Conservation (phyloP, 2,888 invertebrate genomes). For the Volucella inflata region DNA sequence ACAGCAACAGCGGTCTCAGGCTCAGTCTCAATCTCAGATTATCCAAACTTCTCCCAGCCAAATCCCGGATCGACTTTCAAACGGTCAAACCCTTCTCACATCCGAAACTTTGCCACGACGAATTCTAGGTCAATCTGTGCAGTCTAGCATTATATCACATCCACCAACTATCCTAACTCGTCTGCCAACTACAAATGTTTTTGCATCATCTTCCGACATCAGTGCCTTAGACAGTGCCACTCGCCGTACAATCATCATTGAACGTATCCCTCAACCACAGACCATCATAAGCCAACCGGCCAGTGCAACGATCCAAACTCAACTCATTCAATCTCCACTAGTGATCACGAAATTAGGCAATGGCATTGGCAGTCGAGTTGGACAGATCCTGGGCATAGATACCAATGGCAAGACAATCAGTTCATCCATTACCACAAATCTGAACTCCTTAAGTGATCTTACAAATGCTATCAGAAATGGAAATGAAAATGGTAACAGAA, state of each 20-base stretch:
- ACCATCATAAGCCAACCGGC: slow-evolving; percentile 81
- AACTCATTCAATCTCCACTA: slow-evolving; percentile 81
- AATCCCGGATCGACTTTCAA: slow-evolving; percentile 79
- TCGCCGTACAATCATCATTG: slow-evolving; percentile 75
- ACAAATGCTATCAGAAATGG: slow-evolving; percentile 27
- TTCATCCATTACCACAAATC: slow-evolving; percentile 50
- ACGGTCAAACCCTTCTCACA: slow-evolving; percentile 79
- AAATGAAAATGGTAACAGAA: slow-evolving; percentile 69
- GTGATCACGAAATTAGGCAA: slow-evolving; percentile 75
- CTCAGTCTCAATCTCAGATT: slow-evolving; percentile 67
- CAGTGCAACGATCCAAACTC: slow-evolving; percentile 81
- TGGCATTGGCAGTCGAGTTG: slow-evolving; percentile 56
- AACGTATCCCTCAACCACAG: slow-evolving; percentile 78
- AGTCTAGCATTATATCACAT: slow-evolving; percentile 81
- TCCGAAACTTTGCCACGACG: slow-evolving; percentile 79
- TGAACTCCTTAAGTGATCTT: slow-evolving; percentile 3
- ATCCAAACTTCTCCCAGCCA: slow-evolving; percentile 81
- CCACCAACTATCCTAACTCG: slow-evolving; percentile 80
- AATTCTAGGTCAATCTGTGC: slow-evolving; percentile 81
- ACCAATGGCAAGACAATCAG: slow-evolving; percentile 65
- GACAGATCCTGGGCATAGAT: slow-evolving; percentile 55
- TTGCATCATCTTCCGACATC: slow-evolving; percentile 63
- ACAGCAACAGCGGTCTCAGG: too few relatives aligned
- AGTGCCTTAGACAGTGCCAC: slow-evolving; percentile 77
- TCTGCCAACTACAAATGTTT: slow-evolving; percentile 75